Conservation (phyloP, 2,797 vertebrate species). For the Gymnopithys bicolor region DNA sequence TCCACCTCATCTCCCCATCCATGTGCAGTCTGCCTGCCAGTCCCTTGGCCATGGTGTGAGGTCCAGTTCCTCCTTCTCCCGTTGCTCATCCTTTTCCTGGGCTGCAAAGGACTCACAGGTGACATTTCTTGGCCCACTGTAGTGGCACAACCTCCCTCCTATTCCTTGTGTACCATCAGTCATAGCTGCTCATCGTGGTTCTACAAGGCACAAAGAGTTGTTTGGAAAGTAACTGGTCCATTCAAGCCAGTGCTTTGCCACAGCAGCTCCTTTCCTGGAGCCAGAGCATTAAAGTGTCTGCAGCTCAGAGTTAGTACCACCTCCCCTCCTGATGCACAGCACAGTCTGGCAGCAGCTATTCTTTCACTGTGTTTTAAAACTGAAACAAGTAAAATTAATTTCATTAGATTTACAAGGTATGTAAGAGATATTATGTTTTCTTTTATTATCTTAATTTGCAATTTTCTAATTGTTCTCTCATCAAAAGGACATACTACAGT, state of each 20-base stretch:
- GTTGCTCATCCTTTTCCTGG: neutral
- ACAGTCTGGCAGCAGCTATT: neutral
- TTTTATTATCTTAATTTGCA: neutral
- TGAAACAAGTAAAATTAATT: neutral
- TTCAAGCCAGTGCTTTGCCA: neutral
- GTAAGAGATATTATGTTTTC: neutral
- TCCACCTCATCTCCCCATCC: neutral
- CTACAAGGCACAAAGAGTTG: neutral
- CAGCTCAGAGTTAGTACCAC: neutral
- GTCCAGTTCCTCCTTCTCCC: neutral
- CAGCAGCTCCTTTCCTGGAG: neutral
- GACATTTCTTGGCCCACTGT: no score
- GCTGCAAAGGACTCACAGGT: neutral
- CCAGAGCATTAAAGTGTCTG: neutral
- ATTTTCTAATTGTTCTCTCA: neutral
- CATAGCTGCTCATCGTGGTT: accelerated
- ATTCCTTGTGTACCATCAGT: neutral
- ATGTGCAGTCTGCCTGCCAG: neutral
- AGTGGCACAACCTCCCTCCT: neutral
- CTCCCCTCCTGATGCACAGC: accelerated
- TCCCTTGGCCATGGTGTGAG: accelerated
- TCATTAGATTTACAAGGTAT: neutral
- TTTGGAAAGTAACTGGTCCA: neutral
- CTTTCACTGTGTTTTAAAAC: neutral
- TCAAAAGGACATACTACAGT: neutral